Conservation (phyloP, 1,140 invertebrate genomes). For the Pteromalus puparum region DNA sequence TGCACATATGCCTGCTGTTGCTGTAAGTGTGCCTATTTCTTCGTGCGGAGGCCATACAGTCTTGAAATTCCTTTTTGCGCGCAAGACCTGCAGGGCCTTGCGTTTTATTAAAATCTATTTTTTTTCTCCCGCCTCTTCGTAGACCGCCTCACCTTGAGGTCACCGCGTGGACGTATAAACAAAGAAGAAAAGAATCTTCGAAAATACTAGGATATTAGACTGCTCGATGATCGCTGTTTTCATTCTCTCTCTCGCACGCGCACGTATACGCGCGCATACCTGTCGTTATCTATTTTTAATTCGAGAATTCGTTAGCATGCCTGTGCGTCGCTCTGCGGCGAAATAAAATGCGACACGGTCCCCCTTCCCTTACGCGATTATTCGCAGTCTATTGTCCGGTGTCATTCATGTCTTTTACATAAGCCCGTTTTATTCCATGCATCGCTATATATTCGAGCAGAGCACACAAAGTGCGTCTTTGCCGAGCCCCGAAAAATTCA, state of each 20-base stretch:
- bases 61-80: neutral
- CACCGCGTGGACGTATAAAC: neutral
- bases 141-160: no score
- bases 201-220: neutral
- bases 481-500: neutral
- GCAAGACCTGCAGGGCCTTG: no score
- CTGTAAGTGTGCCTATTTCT: neutral
- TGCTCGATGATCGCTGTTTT: neutral
- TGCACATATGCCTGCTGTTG: neutral
- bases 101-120: no score
- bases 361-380: neutral
- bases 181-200: no score
- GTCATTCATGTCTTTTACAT: slow-evolving; percentile 1
- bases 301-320: neutral
- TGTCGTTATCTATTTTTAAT: neutral
- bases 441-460: neutral
- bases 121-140: no score
- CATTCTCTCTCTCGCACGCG: neutral
- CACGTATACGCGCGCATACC: neutral
- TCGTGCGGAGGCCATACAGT: neutral
- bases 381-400: slow-evolving; percentile 15
- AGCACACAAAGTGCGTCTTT: neutral
- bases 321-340: neutral
- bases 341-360: neutral
- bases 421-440: slow-evolving; percentile 29